These are phyloP conservation scores for Hyles vespertilio DNA, from an alignment of 1,140 invertebrate species.

Conservation along the genomic window DNA sequence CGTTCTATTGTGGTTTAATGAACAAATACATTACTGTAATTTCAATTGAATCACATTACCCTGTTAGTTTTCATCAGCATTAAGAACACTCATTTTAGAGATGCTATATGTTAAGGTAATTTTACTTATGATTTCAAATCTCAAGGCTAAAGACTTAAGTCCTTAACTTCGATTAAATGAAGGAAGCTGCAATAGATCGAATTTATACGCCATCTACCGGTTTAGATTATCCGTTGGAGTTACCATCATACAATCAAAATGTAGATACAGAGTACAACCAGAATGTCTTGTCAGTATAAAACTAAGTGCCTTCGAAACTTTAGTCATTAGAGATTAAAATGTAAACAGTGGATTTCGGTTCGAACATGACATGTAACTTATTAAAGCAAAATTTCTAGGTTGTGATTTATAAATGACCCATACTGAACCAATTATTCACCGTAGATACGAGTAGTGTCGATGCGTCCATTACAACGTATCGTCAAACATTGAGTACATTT, in stretches of 20 bases:
- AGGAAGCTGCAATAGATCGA: constrained; percentile 16
- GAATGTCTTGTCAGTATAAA: constrained; percentile 64
- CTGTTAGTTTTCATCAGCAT: too few relatives aligned
- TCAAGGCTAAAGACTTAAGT: too few relatives aligned
- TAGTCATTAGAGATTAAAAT: constrained; percentile 72
- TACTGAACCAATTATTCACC: neutral
- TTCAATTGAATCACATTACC: too few relatives aligned
- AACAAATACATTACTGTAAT: too few relatives aligned
- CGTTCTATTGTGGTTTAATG: constrained; percentile 10
- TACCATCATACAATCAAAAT: constrained; percentile 73
- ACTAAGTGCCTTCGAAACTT: constrained; percentile 69
- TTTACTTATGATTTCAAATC: too few relatives aligned
- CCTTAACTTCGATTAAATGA: too few relatives aligned
- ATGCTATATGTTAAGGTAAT: too few relatives aligned
- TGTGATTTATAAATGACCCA: constrained; percentile 37
- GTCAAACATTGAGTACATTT: constrained; percentile 13
- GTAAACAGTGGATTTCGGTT: constrained; percentile 33
- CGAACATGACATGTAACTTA: constrained; percentile 40
- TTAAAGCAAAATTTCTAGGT: constrained; percentile 52
- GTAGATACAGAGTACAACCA: constrained; percentile 69
- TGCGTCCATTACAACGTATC: neutral
- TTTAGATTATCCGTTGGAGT: constrained; percentile 56
- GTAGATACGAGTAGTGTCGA: constrained; percentile 3
- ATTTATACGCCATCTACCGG: constrained; percentile 23
- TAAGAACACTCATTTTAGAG: too few relatives aligned